Percentiles rank a stretch among this genome's conserved stretches.
phyloP scores from a whole-genome alignment of 37 sponge, comb jelly and placozoan genomes.

The Bolinopsis microptera region DNA sequence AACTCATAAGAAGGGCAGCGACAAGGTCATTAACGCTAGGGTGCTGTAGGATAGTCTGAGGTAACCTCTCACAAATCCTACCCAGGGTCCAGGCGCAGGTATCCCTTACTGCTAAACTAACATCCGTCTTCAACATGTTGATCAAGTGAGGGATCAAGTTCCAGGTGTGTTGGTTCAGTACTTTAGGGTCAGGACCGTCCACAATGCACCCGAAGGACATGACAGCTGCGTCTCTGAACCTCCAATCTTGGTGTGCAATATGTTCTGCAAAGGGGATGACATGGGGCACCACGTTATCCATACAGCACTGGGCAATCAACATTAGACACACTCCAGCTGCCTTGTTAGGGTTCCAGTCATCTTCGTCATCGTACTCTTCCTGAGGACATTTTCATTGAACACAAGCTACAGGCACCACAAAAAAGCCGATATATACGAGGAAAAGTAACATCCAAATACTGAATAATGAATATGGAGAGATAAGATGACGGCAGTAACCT shows the following conservation, averaged over 20 bases:
- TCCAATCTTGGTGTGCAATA: constrained; percentile 78
- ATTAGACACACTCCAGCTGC: constrained; percentile 97
- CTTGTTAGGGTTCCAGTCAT: constrained; percentile 99
- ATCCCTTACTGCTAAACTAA: constrained; percentile 84
- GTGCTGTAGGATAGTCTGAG: constrained; percentile 75
- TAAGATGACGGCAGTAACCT: constrained; percentile 79
- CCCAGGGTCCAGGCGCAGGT: constrained; percentile 97
- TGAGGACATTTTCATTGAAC: too few relatives aligned
- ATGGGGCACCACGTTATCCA: constrained; percentile 75
- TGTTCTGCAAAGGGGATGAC: constrained; percentile 81
- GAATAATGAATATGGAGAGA: too few relatives aligned
- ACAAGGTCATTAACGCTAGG: constrained; percentile 72
- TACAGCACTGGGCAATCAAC: constrained; percentile 85
- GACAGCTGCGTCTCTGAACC: constrained; percentile 88
- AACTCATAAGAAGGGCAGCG: constrained; percentile 70
- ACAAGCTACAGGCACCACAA: neutral
- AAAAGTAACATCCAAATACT: neutral
- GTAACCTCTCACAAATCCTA: constrained; percentile 86
- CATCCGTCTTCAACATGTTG: constrained; percentile 75
- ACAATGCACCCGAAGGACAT: constrained; percentile 84
- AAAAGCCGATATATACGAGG: neutral
- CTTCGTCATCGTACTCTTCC: constrained; percentile 99
- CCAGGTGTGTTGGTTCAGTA: constrained; percentile 58
- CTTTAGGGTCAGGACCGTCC: constrained; percentile 71
- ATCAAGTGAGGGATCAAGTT: constrained; percentile 77